Conservation (phyloP, 92 coral and sea anemone species). For the Metridium senile region DNA sequence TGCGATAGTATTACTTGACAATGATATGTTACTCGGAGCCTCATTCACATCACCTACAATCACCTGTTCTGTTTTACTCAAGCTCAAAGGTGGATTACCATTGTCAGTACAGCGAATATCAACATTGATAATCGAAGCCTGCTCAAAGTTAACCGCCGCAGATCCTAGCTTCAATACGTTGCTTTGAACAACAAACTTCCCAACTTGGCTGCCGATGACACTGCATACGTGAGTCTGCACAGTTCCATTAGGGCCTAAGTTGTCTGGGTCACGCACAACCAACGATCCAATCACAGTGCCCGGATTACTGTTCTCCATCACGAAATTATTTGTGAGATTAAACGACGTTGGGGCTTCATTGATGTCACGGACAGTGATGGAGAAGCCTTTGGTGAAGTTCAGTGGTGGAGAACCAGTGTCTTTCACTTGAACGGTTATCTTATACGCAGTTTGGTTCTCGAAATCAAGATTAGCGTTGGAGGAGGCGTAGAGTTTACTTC, state of each 20-base stretch:
- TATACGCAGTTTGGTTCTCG: constrained; percentile 41
- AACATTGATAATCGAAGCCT: constrained; percentile 47
- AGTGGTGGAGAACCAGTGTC: constrained; percentile 73
- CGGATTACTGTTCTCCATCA: constrained; percentile 77
- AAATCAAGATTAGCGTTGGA: constrained; percentile 67
- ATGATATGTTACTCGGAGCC: constrained; percentile 47
- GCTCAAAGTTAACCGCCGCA: constrained; percentile 70
- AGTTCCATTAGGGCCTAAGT: constrained; percentile 56
- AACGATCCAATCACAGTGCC: constrained; percentile 82
- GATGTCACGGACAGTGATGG: constrained; percentile 61
- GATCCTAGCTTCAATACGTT: constrained; percentile 50
- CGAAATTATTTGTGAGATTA: constrained; percentile 50
- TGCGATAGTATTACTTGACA: constrained; percentile 67
- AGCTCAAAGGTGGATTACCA: constrained; percentile 62
- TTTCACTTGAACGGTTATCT: constrained; percentile 38
- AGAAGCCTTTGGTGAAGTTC: constrained; percentile 37
- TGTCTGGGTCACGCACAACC: constrained; percentile 86
- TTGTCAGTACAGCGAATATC: constrained; percentile 69
- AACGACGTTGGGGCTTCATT: constrained; percentile 86
- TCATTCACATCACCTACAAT: constrained; percentile 72
- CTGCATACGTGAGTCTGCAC: constrained; percentile 82
- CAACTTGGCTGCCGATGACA: constrained; percentile 59
- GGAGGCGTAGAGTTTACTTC: constrained; percentile 70
- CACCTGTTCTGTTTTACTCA: constrained; percentile 30
- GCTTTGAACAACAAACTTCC: constrained; percentile 57